Base-by-base conservation (phyloP, 2,797 vertebrate genomes). In the Novumbra hubbsi region DNA sequence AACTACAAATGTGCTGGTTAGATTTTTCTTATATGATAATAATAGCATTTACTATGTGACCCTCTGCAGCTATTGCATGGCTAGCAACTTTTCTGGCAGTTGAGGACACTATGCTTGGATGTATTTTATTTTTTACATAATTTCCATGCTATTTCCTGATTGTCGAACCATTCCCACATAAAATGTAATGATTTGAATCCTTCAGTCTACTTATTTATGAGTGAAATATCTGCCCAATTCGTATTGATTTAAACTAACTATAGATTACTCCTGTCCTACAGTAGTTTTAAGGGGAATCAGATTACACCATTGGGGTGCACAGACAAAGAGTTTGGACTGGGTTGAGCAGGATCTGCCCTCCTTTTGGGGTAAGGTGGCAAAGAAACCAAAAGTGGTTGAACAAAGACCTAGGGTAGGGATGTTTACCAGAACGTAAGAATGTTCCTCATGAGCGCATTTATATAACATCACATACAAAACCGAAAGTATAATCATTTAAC, bases 111-210 rank as follows among this genome's bases (percentile, higher is more conserved):
- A 52, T 12, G 27, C 38, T 32, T 4, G 68, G 66, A 21, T 78
- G 75, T 57, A 38, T 38, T n/a, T n/a, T 7, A 4, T 45, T 65
- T 62, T 68, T 3, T 88, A 91, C 84, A 92, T 93, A 81, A 91
- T 92, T 78, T 91, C 90, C 91, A 93, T 94, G 92, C 93, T 93
- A 91, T 91, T 87, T 88, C 83, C 81, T 90, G 67, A 74, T 71
- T 77, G 62, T 79, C 92, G 82, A 83, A 88, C 86, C 88, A 86
- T 90, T 83, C 83, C 85, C 84, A 90, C 81, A 76, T 70, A 71
- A 60, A n/a, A 79, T 70, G 41, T 66, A 66, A 72, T 49, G 71
- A 76, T 91, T 45, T 68, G 76, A 90, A 90, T 89, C 90, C 70
- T 73, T 71, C 72, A 66, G 41, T 78, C 38, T 65, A 75, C 70